Evolutionary conservation across 2,113 vertebrate genomes (phyloP).

Genomic region (Bucco capensis): DNA sequence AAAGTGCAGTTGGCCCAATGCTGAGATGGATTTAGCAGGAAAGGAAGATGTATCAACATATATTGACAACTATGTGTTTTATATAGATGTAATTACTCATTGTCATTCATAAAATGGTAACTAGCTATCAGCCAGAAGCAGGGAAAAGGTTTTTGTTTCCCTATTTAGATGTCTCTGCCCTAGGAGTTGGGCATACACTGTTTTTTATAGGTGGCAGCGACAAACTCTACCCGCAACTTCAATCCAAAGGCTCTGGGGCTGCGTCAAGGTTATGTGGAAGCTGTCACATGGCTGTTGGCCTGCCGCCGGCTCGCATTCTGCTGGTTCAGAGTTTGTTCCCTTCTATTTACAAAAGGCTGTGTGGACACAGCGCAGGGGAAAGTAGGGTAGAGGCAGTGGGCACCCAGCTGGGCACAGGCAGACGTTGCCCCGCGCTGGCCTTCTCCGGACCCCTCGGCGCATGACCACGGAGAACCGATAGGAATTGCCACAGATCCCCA

Average conservation of each 20-base stretch:
- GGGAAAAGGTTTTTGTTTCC: background rate
- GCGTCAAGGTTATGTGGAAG: constrained; percentile 11
- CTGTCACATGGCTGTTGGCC: constrained; percentile 33
- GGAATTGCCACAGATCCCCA: accelerated
- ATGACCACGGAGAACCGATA: accelerated
- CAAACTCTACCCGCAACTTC: background rate
- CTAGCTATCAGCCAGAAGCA: background rate
- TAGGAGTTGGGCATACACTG: background rate
- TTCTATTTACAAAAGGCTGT: constrained; percentile 7
- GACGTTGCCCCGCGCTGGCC: background rate
- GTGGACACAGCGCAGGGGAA: background rate
- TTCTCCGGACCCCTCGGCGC: background rate
- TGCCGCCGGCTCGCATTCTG: constrained; percentile 18
- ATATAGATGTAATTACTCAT: background rate
- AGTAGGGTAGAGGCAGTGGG: background rate
- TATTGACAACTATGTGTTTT: background rate
- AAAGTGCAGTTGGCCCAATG: background rate
- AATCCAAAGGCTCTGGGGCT: background rate
- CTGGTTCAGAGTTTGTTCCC: constrained; percentile 4
- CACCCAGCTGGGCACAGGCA: background rate
- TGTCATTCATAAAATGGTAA: background rate
- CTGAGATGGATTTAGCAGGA: background rate
- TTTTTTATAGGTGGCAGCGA: background rate
- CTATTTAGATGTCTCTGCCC: background rate
- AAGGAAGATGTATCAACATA: background rate